Percentiles rank a stretch among this genome's conserved stretches.
phyloP scores from a whole-genome alignment of 1,140 invertebrate species.

The Leptonema lineaticorne region DNA sequence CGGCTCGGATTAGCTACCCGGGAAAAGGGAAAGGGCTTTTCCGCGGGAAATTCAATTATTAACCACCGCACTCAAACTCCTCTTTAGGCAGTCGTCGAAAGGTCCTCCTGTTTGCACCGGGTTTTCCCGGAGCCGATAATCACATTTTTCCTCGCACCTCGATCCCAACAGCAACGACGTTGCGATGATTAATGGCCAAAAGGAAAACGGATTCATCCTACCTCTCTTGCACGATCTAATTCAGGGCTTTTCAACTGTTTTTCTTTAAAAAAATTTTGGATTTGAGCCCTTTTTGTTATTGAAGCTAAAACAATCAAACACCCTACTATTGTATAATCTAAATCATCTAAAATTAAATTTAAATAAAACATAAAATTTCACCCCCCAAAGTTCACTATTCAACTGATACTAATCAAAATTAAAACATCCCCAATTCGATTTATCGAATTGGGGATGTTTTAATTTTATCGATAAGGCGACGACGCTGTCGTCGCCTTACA shows the following conservation, averaged over 20 bases:
- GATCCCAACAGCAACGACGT: constrained; percentile 17
- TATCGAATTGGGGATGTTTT: constrained; percentile 58
- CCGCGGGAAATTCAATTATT: constrained; percentile 23
- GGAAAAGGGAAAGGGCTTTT: neutral
- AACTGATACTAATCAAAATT: constrained; percentile 63
- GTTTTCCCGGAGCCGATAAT: constrained; percentile 19
- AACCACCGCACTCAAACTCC: neutral
- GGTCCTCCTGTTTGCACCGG: too few species aligned
- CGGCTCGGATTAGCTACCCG: constrained; percentile 3
- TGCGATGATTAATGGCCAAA: constrained; percentile 31
- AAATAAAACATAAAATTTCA: too few species aligned
- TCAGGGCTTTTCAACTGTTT: too few species aligned
- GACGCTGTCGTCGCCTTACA: too few species aligned
- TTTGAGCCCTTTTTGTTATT: constrained; percentile 72
- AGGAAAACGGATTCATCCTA: constrained; percentile 27
- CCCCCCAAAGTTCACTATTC: too few species aligned
- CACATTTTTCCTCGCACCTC: constrained; percentile 18
- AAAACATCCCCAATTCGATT: constrained; percentile 66
- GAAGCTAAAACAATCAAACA: neutral
- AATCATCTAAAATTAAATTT: constrained; percentile 57
- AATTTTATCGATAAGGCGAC: too few species aligned
- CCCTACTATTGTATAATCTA: constrained; percentile 46
- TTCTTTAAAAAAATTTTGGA: too few species aligned
- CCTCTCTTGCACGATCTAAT: too few species aligned
- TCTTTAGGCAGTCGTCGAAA: neutral